Evolutionary conservation across 2,888 invertebrate species (phyloP).

Genomic region (Cataglyphis livida): DNA sequence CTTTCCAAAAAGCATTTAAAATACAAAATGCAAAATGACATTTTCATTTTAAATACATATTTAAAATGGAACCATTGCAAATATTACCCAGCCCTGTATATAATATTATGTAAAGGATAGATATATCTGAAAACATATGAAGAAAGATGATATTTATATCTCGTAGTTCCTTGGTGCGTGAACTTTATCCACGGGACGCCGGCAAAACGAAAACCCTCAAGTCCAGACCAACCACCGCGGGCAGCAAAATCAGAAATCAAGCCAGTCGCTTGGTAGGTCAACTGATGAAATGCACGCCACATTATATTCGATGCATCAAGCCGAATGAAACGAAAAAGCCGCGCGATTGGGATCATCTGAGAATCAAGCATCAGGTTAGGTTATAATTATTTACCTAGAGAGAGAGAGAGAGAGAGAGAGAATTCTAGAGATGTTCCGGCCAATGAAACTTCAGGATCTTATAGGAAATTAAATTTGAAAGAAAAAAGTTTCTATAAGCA

Average conservation of each 20-base stretch:
- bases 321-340: conserved; percentile 90
- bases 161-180: conserved; percentile 87
- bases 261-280: conserved; percentile 89
- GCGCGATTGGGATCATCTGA: conserved; percentile 89
- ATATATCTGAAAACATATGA: neutral
- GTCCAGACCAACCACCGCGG: conserved; percentile 89
- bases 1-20: no score
- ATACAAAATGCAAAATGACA: no score
- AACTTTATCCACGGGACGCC: conserved; percentile 87
- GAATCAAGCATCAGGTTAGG: conserved; percentile 88
- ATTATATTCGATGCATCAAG: conserved; percentile 91
- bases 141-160: neutral
- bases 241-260: conserved; percentile 89
- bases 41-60: neutral
- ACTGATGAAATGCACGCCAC: conserved; percentile 89
- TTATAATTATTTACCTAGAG: neutral
- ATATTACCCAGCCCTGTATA: no score
- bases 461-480: no score
- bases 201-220: conserved; percentile 84
- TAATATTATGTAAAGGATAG: neutral
- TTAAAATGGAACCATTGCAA: no score
- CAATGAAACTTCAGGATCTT: no score
- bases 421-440: no score
- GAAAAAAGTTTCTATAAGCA: no score
- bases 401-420: neutral